Base-by-base conservation (phyloP, 2,113 vertebrate genomes). In the Setophaga kirtlandii region DNA sequence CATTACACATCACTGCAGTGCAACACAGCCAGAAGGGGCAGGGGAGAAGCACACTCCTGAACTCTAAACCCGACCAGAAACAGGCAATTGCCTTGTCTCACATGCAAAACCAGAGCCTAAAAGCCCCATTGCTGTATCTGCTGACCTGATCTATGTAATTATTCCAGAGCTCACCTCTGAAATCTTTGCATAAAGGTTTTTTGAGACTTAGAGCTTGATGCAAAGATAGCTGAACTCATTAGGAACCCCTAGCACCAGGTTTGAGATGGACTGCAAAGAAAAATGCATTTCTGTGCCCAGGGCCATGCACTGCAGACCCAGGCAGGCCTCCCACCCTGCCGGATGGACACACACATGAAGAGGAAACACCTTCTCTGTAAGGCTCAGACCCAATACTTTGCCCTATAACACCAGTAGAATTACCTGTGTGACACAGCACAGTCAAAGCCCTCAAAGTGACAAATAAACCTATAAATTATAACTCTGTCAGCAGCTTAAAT, bases 281-380 rank as follows among this genome's bases (percentile, higher is more conserved):
- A 68, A 68, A 81, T 68, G 13, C 23, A 23, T 53, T 81, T 71
- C 46, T 84, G 28, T 49, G 31, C 41, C 23, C 37, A 12, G 52
- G 15, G 53, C 39, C 11, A 5, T 2, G 13, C 14, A 21, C 7
- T 6, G 6, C 21, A 33, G 56, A 41, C 10, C 8, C 55, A 46
- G 50, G 5, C 14, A 44, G 15, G 22, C 27, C 11, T 27, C 37
- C 19, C 15, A 63, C 0, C 0, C 27, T 55, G 33, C 21, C 1
- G 16, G 3, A 4, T 7, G 7, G 6, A 27, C n/a, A 9, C 7
- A 35, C 10, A 74, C 1, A 0, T 2, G 10, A 18, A 59, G 47
- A 62, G 12, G 16, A 9, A 78, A 64, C n/a, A 49, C 5, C 2
- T 6, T 27, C 55, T 39, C 5, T 39, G 12, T 24, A 18, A 46